Evolutionary conservation across 2,888 invertebrate genomes (phyloP), one percentile per base, ranked within the genome.

Genomic region (Oxyscelio sp.): DNA sequence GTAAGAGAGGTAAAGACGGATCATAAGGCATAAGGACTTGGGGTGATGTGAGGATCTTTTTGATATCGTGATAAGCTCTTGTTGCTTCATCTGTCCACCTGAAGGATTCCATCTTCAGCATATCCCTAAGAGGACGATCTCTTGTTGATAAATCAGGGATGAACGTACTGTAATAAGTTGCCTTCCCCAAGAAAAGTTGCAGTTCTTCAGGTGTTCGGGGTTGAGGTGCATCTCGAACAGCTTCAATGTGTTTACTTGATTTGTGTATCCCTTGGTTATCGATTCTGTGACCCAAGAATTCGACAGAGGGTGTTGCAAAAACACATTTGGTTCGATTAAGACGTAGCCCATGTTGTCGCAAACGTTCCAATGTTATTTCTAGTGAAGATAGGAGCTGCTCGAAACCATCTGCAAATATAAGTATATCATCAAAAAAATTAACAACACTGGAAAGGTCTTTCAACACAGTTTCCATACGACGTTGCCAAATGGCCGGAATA

Each of bases 171-270:
- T 54, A 74, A n/a, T 65, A 74, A 0, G 61, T 74, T 13, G 52
- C 74, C 6, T n/a, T n/a, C n/a, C n/a, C n/a, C n/a, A 74, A n/a
- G 17, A 74, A 74, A n/a, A 74, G 31, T 13, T 74, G 52, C 4
- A 74, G 27, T 54, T 65, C 54, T 43, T 74, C 54, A 2, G 63
- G 13, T 8, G 63, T 40, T 5, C 4, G 8, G 2, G 48, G 48
- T 21, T 19, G 2, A 0, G 61, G 52, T n/a, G 61, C 45, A 11
- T 59, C 71, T 8, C 45, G 58, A 8, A 59, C 15, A 6, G 71
- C 71, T 22, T 27, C 19, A 4, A 74, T 61, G 38, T 74, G 63
- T 43, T 61, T 74, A 13, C 54, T 63, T 8, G 73, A 74, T 40
- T 74, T 74, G 17, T 74, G 63, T 4, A 74, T 15, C 4, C 73